Base-by-base conservation (phyloP, 2,888 invertebrate genomes). In the Acleris holmiana region DNA sequence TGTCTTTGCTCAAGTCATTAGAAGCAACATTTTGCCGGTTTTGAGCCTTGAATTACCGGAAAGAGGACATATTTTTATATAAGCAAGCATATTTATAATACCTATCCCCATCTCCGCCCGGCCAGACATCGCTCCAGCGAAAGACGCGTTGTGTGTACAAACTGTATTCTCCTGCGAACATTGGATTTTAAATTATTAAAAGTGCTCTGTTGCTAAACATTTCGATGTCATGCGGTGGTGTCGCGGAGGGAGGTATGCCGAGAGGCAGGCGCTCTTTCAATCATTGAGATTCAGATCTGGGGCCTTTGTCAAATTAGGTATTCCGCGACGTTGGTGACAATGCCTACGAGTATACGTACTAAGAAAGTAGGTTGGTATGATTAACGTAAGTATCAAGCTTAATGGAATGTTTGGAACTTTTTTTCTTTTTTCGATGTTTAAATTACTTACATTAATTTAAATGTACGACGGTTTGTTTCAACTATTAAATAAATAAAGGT, bases 11-110 rank as follows among this genome's bases (percentile, higher is more conserved):
- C 44, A 17, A n/a, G 41, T 41, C n/a, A 5, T n/a, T 41, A 15
- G n/a, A n/a, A 41, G 44, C 44, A 5, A 44, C 15, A 44, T 41
- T 41, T 15, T 41, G 41, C 41, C 41, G 5, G 15, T 41, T 41
- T 41, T 41, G 41, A 41, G 41, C 4, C 15, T 18, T 21, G 15
- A 35, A 15, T 40, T 53, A 57, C 46, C 56, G 46, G 56, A 56
- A 46, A 41, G 15, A 41, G 40, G 17, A 17, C 25, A 56, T 40
- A 40, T 40, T 35, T 19, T 15, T 53, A 40, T 15, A 46, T 29
- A 44, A 25, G 21, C 41, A 18, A 6, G 10, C 13, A 25, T 25
- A 46, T 56, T 25, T 56, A 46, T 44, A 56, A 56, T 17, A 46
- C 29, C 23, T 56, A 47, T 56, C 56, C 15, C 8, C 35, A 29